Evolutionary conservation across 1,140 invertebrate genomes (phyloP).

Genomic region (Hyphantria cunea): DNA sequence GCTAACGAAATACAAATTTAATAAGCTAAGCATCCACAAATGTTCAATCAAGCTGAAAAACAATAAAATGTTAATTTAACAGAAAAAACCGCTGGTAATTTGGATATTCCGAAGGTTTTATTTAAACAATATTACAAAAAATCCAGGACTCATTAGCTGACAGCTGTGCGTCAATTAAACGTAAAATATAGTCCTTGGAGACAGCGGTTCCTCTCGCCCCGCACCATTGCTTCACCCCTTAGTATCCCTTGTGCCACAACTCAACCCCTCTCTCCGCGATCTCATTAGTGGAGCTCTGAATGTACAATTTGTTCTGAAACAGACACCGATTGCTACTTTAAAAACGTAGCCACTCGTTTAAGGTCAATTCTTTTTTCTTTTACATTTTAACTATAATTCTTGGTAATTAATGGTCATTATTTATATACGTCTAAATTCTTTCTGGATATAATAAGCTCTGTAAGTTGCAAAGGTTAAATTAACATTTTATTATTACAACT

Average conservation of each 20-base stretch:
- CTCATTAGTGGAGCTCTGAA: slow-evolving; percentile 71
- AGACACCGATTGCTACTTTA: slow-evolving; percentile 71
- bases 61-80: too few species aligned
- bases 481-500: too few species aligned
- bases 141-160: slow-evolving; percentile 71
- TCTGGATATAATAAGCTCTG: too few species aligned
- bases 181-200: slow-evolving; percentile 73
- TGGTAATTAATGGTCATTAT: slow-evolving; percentile 9
- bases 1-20: too few species aligned
- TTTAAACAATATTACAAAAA: slow-evolving; percentile 45
- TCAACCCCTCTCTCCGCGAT: slow-evolving; percentile 52
- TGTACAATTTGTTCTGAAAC: slow-evolving; percentile 76
- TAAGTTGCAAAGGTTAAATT: too few species aligned
- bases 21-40: too few species aligned
- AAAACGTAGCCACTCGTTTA: slow-evolving; percentile 64
- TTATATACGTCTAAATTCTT: background rate
- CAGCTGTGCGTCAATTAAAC: slow-evolving; percentile 74
- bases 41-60: too few species aligned
- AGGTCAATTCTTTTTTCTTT: slow-evolving; percentile 27
- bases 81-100: too few species aligned
- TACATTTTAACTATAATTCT: slow-evolving; percentile 16
- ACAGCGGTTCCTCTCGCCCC: slow-evolving; percentile 33
- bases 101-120: background rate
- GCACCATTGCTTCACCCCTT: slow-evolving; percentile 28
- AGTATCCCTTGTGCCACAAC: slow-evolving; percentile 38